Evolutionary conservation across 2,113 vertebrate genomes (phyloP).

Genomic region (Callopanchax toddi): DNA sequence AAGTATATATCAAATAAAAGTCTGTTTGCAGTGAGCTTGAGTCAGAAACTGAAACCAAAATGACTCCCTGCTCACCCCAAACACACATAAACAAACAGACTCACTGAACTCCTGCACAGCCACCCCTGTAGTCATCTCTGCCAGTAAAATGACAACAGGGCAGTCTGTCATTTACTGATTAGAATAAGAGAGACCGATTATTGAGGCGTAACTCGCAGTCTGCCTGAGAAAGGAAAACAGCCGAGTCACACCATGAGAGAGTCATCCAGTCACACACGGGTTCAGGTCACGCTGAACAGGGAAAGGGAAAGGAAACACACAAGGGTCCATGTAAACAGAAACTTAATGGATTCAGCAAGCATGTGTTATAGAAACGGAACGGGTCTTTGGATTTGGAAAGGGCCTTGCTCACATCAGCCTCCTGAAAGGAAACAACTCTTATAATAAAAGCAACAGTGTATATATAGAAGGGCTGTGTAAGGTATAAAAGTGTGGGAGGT

Average conservation of each 20-base stretch:
- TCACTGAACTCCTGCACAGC: slow-evolving; percentile 13
- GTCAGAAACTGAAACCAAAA: slow-evolving; percentile 49
- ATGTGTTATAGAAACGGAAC: slow-evolving; percentile 15
- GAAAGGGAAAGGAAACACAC: slow-evolving; percentile 40
- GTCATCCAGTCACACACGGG: slow-evolving; percentile 1
- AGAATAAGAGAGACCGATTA: slow-evolving; percentile 23
- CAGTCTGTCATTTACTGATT: slow-evolving; percentile 26
- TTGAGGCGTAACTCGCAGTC: slow-evolving; percentile 12
- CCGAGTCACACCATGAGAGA: slow-evolving; percentile 33
- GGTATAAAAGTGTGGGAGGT: not conserved
- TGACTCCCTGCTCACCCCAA: not conserved
- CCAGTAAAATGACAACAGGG: slow-evolving; percentile 13
- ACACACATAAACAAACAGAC: slow-evolving; percentile 2
- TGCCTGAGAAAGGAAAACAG: slow-evolving; percentile 65
- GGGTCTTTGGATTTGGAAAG: not conserved
- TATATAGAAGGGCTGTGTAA: not conserved
- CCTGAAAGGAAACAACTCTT: not conserved
- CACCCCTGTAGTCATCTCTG: slow-evolving; percentile 7
- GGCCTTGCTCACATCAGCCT: too few relatives aligned
- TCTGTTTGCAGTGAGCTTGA: slow-evolving; percentile 1
- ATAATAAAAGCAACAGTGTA: not conserved
- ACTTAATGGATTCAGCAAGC: slow-evolving; percentile 40
- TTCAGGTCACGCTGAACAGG: slow-evolving; percentile 33
- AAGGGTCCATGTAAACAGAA: slow-evolving; percentile 45
- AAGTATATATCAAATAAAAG: not conserved